Evolutionary conservation across 1,140 invertebrate species (phyloP).

Genomic region (Drosophila sulfurigaster): DNA sequence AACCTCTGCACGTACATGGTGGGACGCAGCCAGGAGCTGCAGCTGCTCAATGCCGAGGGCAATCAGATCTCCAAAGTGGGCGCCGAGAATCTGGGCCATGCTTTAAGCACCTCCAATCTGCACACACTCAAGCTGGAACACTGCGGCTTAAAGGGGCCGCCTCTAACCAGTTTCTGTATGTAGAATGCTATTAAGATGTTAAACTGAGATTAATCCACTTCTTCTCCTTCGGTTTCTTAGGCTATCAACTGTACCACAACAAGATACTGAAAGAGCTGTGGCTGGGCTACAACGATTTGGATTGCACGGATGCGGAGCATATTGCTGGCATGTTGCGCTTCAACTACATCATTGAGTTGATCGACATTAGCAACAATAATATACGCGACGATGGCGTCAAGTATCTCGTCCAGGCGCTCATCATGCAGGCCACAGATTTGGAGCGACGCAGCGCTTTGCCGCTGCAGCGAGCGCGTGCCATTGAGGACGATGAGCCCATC

Average conservation of each 20-base stretch:
- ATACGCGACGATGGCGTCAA: conserved; percentile 90
- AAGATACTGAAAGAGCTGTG: conserved; percentile 92
- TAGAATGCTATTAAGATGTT: conserved; percentile 1
- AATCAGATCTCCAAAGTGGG: conserved; percentile 80
- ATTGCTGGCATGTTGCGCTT: conserved; percentile 89
- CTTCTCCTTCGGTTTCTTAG: conserved; percentile 87
- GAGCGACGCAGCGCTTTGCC: conserved; percentile 67
- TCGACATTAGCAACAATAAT: conserved; percentile 92
- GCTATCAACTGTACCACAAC: conserved; percentile 92
- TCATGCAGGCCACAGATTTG: conserved; percentile 87
- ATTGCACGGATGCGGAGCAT: conserved; percentile 91
- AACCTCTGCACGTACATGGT: conserved; percentile 85
- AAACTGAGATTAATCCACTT: neutral
- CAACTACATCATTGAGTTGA: conserved; percentile 90
- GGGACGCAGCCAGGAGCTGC: conserved; percentile 76
- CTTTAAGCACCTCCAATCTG: conserved; percentile 87
- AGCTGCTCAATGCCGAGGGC: conserved; percentile 76
- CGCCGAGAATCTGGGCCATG: conserved; percentile 74
- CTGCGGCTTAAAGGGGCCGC: conserved; percentile 88
- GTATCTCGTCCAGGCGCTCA: conserved; percentile 90
- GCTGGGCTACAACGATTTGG: conserved; percentile 92
- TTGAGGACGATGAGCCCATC: conserved; percentile 74
- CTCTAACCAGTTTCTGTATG: conserved; percentile 89
- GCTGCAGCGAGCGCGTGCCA: conserved; percentile 70
- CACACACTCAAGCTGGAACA: conserved; percentile 91